A percentile compares a stretch with the other conserved stretches of the same genome.
Conservation (phyloP, 2,797 vertebrate species). For the Gymnoscopelus microlampas region DNA sequence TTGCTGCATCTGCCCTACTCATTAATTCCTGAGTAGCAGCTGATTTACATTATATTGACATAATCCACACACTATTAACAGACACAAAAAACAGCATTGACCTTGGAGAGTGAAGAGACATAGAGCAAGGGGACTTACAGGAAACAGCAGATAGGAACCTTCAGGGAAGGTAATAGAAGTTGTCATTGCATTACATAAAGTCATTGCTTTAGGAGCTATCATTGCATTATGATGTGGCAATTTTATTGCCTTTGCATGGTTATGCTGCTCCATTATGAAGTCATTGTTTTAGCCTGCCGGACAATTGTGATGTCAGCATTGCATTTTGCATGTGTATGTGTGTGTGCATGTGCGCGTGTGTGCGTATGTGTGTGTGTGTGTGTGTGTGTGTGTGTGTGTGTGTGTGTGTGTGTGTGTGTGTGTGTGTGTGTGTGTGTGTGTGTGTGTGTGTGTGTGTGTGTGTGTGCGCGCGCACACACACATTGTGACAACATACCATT, state of each 20-base stretch:
- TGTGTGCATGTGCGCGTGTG: too few relatives aligned
- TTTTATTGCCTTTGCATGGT: constrained; percentile 50
- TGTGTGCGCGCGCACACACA: too few relatives aligned
- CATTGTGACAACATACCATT: constrained; percentile 16
- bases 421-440: too few relatives aligned
- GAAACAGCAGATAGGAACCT: constrained; percentile 33
- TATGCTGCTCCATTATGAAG: constrained; percentile 6
- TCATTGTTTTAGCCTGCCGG: constrained; percentile 28
- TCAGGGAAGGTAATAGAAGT: constrained; percentile 47
- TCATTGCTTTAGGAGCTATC: constrained; percentile 41
- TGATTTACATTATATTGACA: constrained; percentile 36
- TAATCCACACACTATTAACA: constrained; percentile 36
- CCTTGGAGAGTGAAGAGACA: constrained; percentile 41
- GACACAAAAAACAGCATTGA: constrained; percentile 54
- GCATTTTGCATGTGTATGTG: constrained; percentile 4
- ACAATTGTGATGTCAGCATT: constrained; percentile 19
- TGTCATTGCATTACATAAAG: constrained; percentile 35
- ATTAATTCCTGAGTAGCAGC: constrained; percentile 50
- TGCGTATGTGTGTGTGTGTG: too few relatives aligned
- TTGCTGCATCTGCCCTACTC: constrained; percentile 40
- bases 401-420: too few relatives aligned
- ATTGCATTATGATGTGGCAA: constrained; percentile 26
- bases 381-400: too few relatives aligned
- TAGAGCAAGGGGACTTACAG: constrained; percentile 51
- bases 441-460: too few relatives aligned